A percentile compares a stretch with the other conserved stretches of the same genome.
Conservation (phyloP, 2,888 invertebrate species). For the Orthosia cruda region DNA sequence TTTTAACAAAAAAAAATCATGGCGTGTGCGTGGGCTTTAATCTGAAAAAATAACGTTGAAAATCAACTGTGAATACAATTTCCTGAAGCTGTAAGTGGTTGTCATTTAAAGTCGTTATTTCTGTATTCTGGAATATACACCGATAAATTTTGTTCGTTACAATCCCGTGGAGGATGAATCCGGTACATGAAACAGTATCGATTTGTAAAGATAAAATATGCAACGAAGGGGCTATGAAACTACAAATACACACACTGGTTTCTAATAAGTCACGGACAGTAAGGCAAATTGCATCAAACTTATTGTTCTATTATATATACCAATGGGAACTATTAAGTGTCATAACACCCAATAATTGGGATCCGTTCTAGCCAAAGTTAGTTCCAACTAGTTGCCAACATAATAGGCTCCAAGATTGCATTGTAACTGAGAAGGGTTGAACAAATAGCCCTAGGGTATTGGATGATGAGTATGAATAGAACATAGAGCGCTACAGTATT, state of each 20-base stretch:
- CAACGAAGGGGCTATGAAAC: too few species aligned
- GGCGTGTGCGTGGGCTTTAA: background rate
- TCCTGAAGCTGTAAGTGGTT: background rate
- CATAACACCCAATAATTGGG: background rate
- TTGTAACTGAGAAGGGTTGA: slow-evolving; percentile 49
- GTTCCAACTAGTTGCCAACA: slow-evolving; percentile 16
- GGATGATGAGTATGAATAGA: background rate
- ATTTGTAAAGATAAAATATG: too few species aligned
- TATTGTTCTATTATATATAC: slow-evolving; percentile 5
- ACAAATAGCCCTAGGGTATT: slow-evolving; percentile 40
- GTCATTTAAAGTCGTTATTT: background rate
- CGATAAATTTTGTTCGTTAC: too few species aligned
- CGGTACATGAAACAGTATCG: too few species aligned
- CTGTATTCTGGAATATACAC: background rate
- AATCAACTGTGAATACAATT: background rate
- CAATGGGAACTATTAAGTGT: background rate
- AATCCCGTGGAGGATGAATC: too few species aligned
- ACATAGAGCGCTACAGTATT: background rate
- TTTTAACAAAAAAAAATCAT: background rate
- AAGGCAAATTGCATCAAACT: slow-evolving; percentile 9
- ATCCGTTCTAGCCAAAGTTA: slow-evolving; percentile 1
- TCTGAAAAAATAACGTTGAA: background rate
- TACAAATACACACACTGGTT: background rate
- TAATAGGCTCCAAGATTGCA: slow-evolving; percentile 37
- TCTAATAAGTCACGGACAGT: background rate